A percentile compares a stretch with the other conserved stretches of the same genome.
Conservation (phyloP, 2,113 vertebrate species). For the Sylvia atricapilla region DNA sequence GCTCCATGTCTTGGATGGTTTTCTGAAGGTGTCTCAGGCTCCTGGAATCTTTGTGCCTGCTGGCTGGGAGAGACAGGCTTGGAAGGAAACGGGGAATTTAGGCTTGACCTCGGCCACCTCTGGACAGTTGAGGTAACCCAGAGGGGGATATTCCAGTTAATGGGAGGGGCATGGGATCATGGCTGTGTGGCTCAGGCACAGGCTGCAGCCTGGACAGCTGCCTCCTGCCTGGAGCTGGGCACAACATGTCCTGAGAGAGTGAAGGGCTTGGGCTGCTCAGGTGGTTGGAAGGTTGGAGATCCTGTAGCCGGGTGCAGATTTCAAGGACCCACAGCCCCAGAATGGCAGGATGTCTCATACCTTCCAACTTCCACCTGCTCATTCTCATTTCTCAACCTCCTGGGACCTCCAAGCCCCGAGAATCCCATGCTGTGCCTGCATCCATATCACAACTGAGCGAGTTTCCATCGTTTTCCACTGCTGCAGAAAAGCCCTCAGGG, state of each 20-base stretch:
- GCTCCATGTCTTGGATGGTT: background rate
- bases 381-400: background rate
- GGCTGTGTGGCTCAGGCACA: fast-evolving
- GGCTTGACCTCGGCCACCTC: background rate
- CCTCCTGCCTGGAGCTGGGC: background rate
- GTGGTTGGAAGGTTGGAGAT: background rate
- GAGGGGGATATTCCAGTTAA: background rate
- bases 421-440: background rate
- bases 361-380: background rate
- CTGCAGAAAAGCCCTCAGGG: background rate
- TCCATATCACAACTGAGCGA: background rate
- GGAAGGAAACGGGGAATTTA: background rate
- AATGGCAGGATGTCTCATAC: background rate
- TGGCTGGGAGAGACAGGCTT: background rate
- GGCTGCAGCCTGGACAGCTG: background rate
- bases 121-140: background rate
- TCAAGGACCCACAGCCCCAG: background rate
- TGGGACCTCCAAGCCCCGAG: background rate
- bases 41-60: background rate
- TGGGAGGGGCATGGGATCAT: fast-evolving
- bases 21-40: background rate
- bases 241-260: background rate
- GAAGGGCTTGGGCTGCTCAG: background rate
- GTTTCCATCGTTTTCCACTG: background rate
- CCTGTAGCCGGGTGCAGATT: background rate